A percentile compares a stretch with the other conserved stretches of the same genome.
phyloP scores from a whole-genome alignment of 2,888 invertebrate genomes.

The Carterocephalus palaemon region DNA sequence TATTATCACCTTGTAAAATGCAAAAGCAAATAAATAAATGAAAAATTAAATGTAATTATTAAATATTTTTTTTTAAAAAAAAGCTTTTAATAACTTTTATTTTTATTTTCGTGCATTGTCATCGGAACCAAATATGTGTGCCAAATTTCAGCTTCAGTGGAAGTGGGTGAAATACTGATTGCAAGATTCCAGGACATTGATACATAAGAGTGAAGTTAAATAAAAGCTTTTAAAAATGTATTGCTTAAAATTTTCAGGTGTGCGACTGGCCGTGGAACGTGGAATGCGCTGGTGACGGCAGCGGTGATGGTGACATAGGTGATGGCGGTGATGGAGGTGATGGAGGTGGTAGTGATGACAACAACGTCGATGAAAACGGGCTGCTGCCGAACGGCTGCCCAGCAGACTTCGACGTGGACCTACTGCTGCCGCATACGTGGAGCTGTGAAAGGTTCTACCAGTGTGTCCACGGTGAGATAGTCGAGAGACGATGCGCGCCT shows the following conservation, averaged over 20 bases:
- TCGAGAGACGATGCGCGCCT: conserved; percentile 29
- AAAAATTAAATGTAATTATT: too few relatives aligned
- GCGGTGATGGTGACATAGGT: conserved; percentile 16
- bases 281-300: conserved; percentile 31
- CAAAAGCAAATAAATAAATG: too few relatives aligned
- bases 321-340: conserved; percentile 24
- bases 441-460: conserved; percentile 43
- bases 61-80: too few relatives aligned
- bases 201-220: too few relatives aligned
- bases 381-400: conserved; percentile 40
- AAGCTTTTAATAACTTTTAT: too few relatives aligned
- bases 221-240: too few relatives aligned
- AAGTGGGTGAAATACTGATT: too few relatives aligned
- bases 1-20: too few relatives aligned
- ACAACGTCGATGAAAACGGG: conserved; percentile 3
- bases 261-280: conserved; percentile 42
- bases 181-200: too few relatives aligned
- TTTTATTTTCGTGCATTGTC: too few relatives aligned
- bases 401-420: conserved; percentile 34
- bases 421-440: conserved; percentile 40
- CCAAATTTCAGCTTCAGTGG: too few relatives aligned
- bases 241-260: conserved; percentile 33
- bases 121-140: too few relatives aligned
- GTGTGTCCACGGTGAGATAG: conserved; percentile 37
- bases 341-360: conserved; percentile 6